Percentiles rank a stretch among this genome's conserved stretches.
These are phyloP conservation scores for Pagetopsis macropterus DNA, from an alignment of 2,797 vertebrate species.

Conservation along the genomic window DNA sequence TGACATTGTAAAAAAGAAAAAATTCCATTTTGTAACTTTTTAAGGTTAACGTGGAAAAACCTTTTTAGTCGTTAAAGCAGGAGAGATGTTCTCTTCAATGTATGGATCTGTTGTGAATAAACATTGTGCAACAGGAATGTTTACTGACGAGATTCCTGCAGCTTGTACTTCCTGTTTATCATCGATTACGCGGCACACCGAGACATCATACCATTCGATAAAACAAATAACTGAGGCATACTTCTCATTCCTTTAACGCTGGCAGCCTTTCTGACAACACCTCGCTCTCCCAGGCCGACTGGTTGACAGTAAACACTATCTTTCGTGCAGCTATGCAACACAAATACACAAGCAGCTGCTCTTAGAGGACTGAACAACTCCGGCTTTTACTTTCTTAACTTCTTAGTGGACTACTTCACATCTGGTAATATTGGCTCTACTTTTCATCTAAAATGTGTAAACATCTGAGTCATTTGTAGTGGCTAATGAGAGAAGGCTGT, in stretches of 20 bases:
- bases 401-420: background rate
- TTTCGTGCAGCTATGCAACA: slow-evolving; percentile 1
- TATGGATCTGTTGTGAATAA: background rate
- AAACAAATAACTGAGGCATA: background rate
- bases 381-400: slow-evolving; percentile 6
- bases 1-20: no score
- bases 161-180: background rate
- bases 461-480: background rate
- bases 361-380: background rate
- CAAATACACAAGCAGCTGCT: background rate
- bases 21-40: no score
- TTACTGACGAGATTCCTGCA: background rate
- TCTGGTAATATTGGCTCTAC: background rate
- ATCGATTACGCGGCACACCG: background rate
- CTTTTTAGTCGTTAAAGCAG: no score
- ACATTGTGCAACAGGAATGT: background rate
- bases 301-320: slow-evolving; percentile 59
- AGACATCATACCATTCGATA: background rate
- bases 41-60: no score
- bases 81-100: background rate
- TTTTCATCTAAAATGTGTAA: background rate
- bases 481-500: background rate
- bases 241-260: background rate
- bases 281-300: background rate
- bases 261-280: slow-evolving; percentile 11